Evolutionary conservation across 2,888 invertebrate species (phyloP), one percentile per base, ranked within the genome.

Genomic region (Papilio gigon): DNA sequence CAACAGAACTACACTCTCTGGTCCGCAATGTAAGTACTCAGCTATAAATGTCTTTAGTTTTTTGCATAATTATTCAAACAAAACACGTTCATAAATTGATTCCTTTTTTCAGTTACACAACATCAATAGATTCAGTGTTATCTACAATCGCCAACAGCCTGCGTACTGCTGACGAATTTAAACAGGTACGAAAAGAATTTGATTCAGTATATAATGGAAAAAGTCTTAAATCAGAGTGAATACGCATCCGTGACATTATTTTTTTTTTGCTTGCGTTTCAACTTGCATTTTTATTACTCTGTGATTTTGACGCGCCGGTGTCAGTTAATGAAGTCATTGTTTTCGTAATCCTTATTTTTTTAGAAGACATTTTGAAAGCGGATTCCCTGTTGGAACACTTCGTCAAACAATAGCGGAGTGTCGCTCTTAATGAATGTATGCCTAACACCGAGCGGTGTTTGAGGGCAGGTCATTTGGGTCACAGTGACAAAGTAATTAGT

Each of bases 1-100:
- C 84, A 83, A 56, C 69, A 82, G 0, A 90, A 93, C 70, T 85
- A 87, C 56, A 74, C 80, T 2, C 71, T 77, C 0, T 89, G 93
- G 82, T 82, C 73, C n/a, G 76, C 79, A 1, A 84, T 85, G 92
- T 92, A 76, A 83, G 89, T 83, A 33, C 30, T 63, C 27, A 9
- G 9, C 8, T 27, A 2, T 9, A 30, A 42, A 17, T 27, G 56
- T 27, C 9, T 37, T 20, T 20, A 22, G 14, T 17, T 14, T 20
- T 1, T 40, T 25, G 1, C 27, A 27, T 14, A 27, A 14, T 37
- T 37, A 6, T 25, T 59, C 22, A 20, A 27, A 50, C 2, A 50
- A 20, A n/a, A 4, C 6, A 27, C n/a, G n/a, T n/a, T n/a, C n/a
- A n/a, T n/a, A 50, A 50, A 8, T 12, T 11, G 12, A 58, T 12